phyloP scores from a whole-genome alignment of 2,888 invertebrate genomes.

The Alloplasta piceator region DNA sequence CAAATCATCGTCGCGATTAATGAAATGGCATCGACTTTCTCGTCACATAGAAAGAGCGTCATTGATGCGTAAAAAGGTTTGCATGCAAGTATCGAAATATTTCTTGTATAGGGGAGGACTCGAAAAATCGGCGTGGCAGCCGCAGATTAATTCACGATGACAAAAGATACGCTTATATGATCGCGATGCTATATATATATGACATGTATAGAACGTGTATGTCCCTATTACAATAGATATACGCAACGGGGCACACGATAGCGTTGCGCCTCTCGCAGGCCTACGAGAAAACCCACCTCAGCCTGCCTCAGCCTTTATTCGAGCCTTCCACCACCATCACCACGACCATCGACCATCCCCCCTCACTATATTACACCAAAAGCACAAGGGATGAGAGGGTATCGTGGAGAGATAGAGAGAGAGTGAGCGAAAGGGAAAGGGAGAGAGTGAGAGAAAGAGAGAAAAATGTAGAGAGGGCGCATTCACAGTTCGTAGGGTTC shows the following conservation, averaged over 20 bases:
- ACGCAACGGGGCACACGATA: constrained; percentile 23
- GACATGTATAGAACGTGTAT: constrained; percentile 4
- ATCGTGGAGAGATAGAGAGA: constrained; percentile 5
- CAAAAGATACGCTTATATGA: constrained; percentile 59
- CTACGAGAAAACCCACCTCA: constrained; percentile 68
- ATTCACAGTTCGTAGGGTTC: constrained; percentile 44
- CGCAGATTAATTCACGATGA: constrained; percentile 76
- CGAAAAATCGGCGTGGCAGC: constrained; percentile 55
- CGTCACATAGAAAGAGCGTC: constrained; percentile 58
- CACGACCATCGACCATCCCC: neutral
- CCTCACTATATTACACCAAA: constrained; percentile 7
- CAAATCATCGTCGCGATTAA: neutral
- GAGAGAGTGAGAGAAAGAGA: neutral
- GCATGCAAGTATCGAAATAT: constrained; percentile 22
- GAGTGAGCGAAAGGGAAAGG: neutral
- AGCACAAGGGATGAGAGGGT: constrained; percentile 24
- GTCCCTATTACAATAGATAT: constrained; percentile 25
- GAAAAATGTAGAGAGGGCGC: constrained; percentile 32
- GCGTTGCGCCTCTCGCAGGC: constrained; percentile 61
- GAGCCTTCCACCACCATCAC: constrained; percentile 52
- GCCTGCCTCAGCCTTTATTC: constrained; percentile 65
- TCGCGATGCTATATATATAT: neutral
- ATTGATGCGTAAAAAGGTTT: constrained; percentile 49
- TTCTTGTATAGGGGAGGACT: constrained; percentile 13
- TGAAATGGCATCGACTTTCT: neutral